Base-by-base conservation (phyloP, 2,888 invertebrate genomes). In the Cosmorhoe ocellata region DNA sequence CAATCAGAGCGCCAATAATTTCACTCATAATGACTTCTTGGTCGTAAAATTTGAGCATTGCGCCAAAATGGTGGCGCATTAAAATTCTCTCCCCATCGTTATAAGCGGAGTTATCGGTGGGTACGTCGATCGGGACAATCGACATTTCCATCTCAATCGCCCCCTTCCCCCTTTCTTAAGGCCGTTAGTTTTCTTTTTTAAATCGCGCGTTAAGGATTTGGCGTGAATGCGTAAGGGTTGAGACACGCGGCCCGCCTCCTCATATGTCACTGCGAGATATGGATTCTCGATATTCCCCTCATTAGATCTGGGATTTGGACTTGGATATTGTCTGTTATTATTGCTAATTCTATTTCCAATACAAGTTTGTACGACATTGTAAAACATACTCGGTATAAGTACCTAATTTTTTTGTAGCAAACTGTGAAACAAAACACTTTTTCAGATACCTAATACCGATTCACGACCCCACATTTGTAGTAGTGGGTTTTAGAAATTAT, bases 1-100 rank as follows among this genome's bases (percentile, higher is more conserved):
- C 88, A 90, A 89, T 90, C 89, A 90, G 87, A 86, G 86, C 83
- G 84, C 89, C 89, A 87, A 89, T 89, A 89, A 90, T 90, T 89
- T 88, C 89, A 84, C 83, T 90, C 88, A 88, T 90, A 89, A 90
- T 89, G 89, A 90, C 88, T 82, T 69, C 73, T 78, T 66, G 87
- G 81, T 87, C 89, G 83, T 90, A 89, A 90, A 90, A 89, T 89
- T 89, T 89, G 87, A 89, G 88, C 89, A 87, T 86, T 88, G 89
- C 87, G 88, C 88, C 87, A 86, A 88, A 89, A 90, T 89, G 89
- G 89, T 86, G 85, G 87, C 79, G 85, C 89, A 89, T 90, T 90
- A 90, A 90, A 90, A 90, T 90, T 89, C 89, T 82, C 89, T 81
- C 89, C 87, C 88, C 80, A 81, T 84, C 88, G 89, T 90, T 90